Evolutionary conservation across 2,113 vertebrate species (phyloP).

Genomic region (Misgurnus mizolepis): DNA sequence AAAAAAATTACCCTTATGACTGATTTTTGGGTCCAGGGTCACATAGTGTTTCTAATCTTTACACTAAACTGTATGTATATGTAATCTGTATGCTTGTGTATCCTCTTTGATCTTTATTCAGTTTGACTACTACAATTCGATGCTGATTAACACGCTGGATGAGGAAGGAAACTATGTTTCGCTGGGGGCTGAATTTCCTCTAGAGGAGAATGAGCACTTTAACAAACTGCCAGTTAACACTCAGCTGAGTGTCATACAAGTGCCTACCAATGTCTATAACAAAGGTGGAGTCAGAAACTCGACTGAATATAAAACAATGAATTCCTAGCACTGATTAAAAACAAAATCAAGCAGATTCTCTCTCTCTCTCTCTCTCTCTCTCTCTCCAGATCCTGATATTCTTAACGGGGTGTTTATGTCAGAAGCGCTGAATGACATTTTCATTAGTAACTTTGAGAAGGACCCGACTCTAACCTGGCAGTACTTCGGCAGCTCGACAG

Average conservation of each 20-base stretch:
- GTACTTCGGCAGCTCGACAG: constrained; percentile 93
- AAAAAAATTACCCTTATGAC: too few relatives aligned
- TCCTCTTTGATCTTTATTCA: constrained; percentile 51
- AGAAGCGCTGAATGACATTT: constrained; percentile 89
- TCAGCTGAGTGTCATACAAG: constrained; percentile 87
- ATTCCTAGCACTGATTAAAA: neutral
- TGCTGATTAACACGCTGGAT: constrained; percentile 85
- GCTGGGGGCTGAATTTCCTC: constrained; percentile 85
- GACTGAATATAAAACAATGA: neutral
- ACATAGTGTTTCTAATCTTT: neutral
- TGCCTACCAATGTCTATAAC: constrained; percentile 96
- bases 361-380: neutral
- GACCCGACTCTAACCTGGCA: constrained; percentile 96
- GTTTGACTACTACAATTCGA: constrained; percentile 93
- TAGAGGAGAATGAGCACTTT: constrained; percentile 90
- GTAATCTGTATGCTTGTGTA: neutral
- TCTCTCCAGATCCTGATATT: constrained; percentile 82
- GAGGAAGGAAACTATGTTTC: constrained; percentile 81
- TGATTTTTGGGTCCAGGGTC: too few relatives aligned
- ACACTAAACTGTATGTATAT: neutral
- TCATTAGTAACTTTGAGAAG: constrained; percentile 89
- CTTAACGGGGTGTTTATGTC: constrained; percentile 95
- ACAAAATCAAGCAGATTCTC: too few relatives aligned
- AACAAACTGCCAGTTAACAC: constrained; percentile 87
- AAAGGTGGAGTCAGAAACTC: constrained; percentile 76